Evolutionary conservation across 2,888 invertebrate species (phyloP), one percentile per base, ranked within the genome.

Genomic region (Cenopis cana): DNA sequence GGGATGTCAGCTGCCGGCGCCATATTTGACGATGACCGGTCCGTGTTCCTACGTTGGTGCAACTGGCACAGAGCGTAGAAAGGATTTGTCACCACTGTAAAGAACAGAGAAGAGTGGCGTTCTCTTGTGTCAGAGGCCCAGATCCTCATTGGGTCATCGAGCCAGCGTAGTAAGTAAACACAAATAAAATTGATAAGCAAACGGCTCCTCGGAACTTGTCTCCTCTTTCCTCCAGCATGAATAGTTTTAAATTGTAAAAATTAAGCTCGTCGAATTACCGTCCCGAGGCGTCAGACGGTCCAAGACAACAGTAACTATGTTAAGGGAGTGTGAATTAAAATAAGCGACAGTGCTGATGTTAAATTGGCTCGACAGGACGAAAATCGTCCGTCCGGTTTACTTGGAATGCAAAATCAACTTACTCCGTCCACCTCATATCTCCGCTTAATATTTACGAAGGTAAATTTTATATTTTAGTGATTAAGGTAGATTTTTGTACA

Each of bases 331-430:
- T 74, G 76, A 81, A 82, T 80, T 79, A 81, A 77, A 76, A 66
- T 70, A 70, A 67, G 76, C 72, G 69, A 71, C 68, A 74, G 74
- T 55, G 74, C 73, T 74, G 78, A 76, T 76, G 79, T 79, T 79
- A 81, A 84, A 83, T 82, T 80, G 77, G 78, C 75, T 75, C 74
- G 69, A 73, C 78, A 77, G 65, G 76, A 73, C 76, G 74, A 54
- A 77, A 75, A 71, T 76, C 73, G 69, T 70, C 74, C 74, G 74
- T 73, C 75, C 74, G 73, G 72, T 74, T 73, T 65, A 69, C 65
- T 69, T 72, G 74, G 74, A 74, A 76, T 76, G 76, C 74, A 73
- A 74, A 76, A 73, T 38, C 52, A 54, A 64, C 64, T 54, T 54
- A 20, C 54, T 4, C 36, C 20, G 14, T 24, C 20, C 38, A 24